phyloP scores from a whole-genome alignment of 92 coral and sea anemone species.

The Palythoa grandiflora region DNA sequence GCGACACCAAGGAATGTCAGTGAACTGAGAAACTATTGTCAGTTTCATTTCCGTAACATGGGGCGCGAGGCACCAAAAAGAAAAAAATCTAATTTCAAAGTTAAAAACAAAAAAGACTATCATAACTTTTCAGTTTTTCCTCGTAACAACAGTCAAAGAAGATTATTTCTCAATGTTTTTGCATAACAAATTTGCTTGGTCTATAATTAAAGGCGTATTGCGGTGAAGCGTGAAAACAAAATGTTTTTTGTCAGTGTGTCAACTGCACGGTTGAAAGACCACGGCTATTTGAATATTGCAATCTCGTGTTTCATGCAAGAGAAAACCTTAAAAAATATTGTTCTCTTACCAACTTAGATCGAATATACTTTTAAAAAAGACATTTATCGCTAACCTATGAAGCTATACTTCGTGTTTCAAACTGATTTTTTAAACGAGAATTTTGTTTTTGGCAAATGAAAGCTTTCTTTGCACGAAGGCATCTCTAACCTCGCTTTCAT shows the following conservation, averaged over 20 bases:
- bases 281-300: slow-evolving; percentile 39
- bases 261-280: slow-evolving; percentile 47
- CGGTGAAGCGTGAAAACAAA: slow-evolving; percentile 39
- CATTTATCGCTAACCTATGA: neutral
- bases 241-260: slow-evolving; percentile 53
- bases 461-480: slow-evolving; percentile 28
- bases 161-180: neutral
- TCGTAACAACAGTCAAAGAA: neutral
- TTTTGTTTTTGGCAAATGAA: neutral
- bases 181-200: slow-evolving; percentile 3
- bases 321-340: slow-evolving; percentile 45
- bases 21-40: slow-evolving; percentile 42
- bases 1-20: slow-evolving; percentile 35
- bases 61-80: slow-evolving; percentile 51
- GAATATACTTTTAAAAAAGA: slow-evolving; percentile 13
- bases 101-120: neutral
- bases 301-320: slow-evolving; percentile 47
- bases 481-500: slow-evolving; percentile 58
- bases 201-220: slow-evolving; percentile 8
- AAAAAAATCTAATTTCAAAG: neutral
- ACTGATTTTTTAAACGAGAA: slow-evolving; percentile 7
- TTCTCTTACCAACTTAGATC: neutral
- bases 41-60: slow-evolving; percentile 53
- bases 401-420: neutral
- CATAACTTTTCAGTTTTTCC: neutral